Evolutionary conservation across 2,113 vertebrate species (phyloP).

Genomic region (Typhlomys cinereus): DNA sequence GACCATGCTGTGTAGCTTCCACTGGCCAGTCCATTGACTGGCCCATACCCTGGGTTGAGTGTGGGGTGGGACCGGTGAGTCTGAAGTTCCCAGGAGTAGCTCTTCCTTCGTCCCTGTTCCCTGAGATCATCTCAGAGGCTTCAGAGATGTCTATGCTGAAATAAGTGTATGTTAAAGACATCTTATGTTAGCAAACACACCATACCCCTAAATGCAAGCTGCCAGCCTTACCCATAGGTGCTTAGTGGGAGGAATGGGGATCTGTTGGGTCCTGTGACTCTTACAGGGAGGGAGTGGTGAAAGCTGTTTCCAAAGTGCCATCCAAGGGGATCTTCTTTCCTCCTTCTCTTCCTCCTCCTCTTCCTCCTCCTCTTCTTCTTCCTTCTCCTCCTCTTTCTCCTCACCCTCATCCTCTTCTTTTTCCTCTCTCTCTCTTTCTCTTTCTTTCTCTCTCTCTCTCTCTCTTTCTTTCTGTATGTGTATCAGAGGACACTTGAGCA

Average conservation of each 20-base stretch:
- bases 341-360: neutral
- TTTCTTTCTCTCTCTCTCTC: neutral
- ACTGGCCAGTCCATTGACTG: neutral
- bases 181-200: neutral
- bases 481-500: no score
- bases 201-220: neutral
- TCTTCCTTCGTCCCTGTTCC: neutral
- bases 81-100: neutral
- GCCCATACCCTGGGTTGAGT: accelerated
- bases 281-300: neutral
- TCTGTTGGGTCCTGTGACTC: neutral
- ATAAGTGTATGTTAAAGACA: neutral
- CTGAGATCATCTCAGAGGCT: neutral
- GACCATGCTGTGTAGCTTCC: neutral
- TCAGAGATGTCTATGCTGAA: neutral
- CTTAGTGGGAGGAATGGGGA: neutral
- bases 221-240: neutral
- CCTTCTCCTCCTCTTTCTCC: neutral
- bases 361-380: neutral
- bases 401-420: neutral
- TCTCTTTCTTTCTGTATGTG: neutral
- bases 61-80: accelerated
- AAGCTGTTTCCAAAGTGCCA: no score
- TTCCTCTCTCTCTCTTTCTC: neutral
- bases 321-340: neutral